Percentiles rank a stretch among this genome's conserved stretches.
Conservation (phyloP, 37 sponge, comb jelly and placozoan species). For the Agelas oroides region DNA sequence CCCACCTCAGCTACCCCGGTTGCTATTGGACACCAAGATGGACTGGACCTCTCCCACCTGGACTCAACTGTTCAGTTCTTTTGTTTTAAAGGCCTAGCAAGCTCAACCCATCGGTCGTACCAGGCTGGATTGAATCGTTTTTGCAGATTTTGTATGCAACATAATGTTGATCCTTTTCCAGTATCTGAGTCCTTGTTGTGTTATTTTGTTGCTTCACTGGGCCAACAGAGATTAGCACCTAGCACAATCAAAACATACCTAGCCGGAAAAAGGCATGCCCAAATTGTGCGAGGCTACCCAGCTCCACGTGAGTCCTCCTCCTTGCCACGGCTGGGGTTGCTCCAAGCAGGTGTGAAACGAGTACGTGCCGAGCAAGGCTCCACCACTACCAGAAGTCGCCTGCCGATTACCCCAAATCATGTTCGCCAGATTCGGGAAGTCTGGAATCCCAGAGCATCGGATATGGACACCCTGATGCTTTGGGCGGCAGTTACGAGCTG, state of each 20-base stretch:
- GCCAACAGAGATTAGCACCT: not conserved
- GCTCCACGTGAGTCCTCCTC: not conserved
- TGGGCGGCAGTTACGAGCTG: conserved; percentile 55
- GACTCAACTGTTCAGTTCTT: conserved; percentile 36
- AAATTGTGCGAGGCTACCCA: conserved; percentile 25
- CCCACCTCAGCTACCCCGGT: not conserved
- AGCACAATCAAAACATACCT: conserved; percentile 42
- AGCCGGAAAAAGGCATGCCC: conserved; percentile 43
- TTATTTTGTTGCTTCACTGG: conserved; percentile 10
- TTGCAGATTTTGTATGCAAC: not conserved
- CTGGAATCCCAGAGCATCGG: not conserved
- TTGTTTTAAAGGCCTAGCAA: conserved; percentile 37
- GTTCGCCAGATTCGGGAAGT: not conserved
- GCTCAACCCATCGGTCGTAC: conserved; percentile 37
- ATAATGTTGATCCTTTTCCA: conserved; percentile 29
- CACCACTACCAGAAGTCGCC: not conserved
- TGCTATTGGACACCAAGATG: not conserved
- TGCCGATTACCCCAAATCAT: conserved; percentile 39
- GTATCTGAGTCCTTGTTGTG: conserved; percentile 26
- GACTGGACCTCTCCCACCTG: conserved; percentile 52
- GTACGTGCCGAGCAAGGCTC: not conserved
- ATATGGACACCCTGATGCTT: not conserved
- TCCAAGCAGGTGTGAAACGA: conserved; percentile 13
- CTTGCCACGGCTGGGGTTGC: conserved; percentile 36
- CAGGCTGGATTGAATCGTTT: conserved; percentile 6